Evolutionary conservation across 1,140 invertebrate genomes (phyloP).

Genomic region (Leguminivora glycinivorella): DNA sequence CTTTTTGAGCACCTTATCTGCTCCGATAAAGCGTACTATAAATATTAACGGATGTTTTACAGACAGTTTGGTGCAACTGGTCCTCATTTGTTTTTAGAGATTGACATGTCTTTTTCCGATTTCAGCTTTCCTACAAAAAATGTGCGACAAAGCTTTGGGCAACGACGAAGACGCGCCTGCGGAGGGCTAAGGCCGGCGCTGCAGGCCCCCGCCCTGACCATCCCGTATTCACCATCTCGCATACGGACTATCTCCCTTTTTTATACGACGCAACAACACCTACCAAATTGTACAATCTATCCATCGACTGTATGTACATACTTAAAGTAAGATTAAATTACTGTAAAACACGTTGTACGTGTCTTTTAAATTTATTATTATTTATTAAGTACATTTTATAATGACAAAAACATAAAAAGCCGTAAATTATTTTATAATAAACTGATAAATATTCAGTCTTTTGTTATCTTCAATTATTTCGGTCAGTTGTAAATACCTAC

Average conservation of each 20-base stretch:
- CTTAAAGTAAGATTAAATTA: constrained; percentile 71
- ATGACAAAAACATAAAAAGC: constrained; percentile 68
- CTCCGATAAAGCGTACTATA: too few species aligned
- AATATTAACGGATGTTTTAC: too few species aligned
- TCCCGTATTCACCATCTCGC: constrained; percentile 57
- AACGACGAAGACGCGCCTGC: constrained; percentile 65
- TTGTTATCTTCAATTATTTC: constrained; percentile 53
- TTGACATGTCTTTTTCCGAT: constrained; percentile 40
- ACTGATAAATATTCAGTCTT: constrained; percentile 64
- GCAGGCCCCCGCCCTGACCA: constrained; percentile 38
- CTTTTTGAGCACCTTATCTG: too few species aligned
- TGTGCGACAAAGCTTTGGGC: constrained; percentile 79
- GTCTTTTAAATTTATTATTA: constrained; percentile 73
- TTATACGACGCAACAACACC: constrained; percentile 66
- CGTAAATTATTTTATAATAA: constrained; percentile 77
- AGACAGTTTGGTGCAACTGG: too few species aligned
- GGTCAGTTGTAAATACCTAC: neutral
- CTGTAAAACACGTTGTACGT: constrained; percentile 76
- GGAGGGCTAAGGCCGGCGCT: constrained; percentile 48
- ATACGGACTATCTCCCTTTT: constrained; percentile 66
- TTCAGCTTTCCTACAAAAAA: constrained; percentile 85
- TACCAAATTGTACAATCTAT: constrained; percentile 61
- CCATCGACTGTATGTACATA: constrained; percentile 62
- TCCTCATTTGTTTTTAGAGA: neutral
- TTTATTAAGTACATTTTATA: constrained; percentile 72